phyloP scores from a whole-genome alignment of 1,140 invertebrate species.

The Hestina assimilis region DNA sequence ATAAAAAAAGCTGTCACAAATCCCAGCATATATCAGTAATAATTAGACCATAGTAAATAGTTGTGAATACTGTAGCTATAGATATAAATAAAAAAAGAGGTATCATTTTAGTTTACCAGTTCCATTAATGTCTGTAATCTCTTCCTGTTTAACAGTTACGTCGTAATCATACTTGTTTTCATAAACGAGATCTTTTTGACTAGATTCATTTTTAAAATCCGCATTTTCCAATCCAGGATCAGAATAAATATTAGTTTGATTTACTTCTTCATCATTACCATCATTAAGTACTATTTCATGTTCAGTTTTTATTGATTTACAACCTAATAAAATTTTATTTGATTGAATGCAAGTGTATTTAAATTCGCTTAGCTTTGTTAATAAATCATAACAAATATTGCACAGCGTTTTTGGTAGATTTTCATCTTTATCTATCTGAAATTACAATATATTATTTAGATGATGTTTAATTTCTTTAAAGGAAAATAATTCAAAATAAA shows the following conservation, averaged over 20 bases:
- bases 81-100: no score
- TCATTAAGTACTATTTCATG: background rate
- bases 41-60: no score
- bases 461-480: background rate
- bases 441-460: constrained; percentile 15
- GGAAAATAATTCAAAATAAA: background rate
- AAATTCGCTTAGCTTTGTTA: constrained; percentile 57
- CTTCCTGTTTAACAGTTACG: background rate
- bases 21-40: no score
- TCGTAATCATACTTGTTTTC: background rate
- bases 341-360: constrained; percentile 67
- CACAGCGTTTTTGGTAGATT: constrained; percentile 59
- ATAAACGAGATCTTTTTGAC: background rate
- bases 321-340: constrained; percentile 44
- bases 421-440: constrained; percentile 51
- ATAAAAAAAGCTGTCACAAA: no score
- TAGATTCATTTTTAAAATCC: background rate
- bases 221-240: background rate
- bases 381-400: constrained; percentile 51
- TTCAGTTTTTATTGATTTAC: constrained; percentile 15
- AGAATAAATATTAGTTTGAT: background rate
- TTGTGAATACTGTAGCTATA: no score
- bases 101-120: constrained; percentile 13
- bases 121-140: background rate
- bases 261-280: background rate